A percentile compares a stretch with the other conserved stretches of the same genome.
Evolutionary conservation across 2,113 vertebrate species (phyloP).

Genomic region (Phalacrocorax brasilianus): DNA sequence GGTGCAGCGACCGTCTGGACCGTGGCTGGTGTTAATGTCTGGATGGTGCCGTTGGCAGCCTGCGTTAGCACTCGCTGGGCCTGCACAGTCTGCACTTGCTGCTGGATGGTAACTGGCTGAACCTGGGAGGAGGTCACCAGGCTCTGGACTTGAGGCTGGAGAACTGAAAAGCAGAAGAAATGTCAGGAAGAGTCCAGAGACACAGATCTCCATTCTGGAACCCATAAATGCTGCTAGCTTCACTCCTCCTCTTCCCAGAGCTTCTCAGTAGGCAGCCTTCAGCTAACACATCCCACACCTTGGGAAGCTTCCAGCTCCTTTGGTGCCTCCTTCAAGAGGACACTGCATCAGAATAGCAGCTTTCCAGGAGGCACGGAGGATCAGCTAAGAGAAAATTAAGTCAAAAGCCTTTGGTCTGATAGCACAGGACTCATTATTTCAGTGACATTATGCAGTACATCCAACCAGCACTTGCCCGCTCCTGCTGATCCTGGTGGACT

Average conservation of each 20-base stretch:
- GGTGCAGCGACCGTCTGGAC: conserved; percentile 89
- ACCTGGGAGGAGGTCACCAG: conserved; percentile 91
- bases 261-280: not conserved
- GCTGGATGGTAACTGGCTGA: conserved; percentile 92
- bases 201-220: not conserved
- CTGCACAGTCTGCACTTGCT: conserved; percentile 84
- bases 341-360: not conserved
- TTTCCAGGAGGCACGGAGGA: not conserved
- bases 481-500: not conserved
- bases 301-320: not conserved
- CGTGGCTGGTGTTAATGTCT: conserved; percentile 85
- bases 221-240: not conserved
- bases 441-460: not conserved
- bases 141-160: conserved; percentile 94
- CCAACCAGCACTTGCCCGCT: not conserved
- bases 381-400: not conserved
- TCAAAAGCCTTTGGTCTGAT: not conserved
- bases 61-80: conserved; percentile 86
- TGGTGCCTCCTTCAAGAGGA: not conserved
- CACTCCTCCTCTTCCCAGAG: not conserved
- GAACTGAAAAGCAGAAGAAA: conserved; percentile 75
- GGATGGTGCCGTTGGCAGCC: conserved; percentile 86
- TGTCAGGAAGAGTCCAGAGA: not conserved
- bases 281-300: not conserved
- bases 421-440: not conserved